A percentile compares a stretch with the other conserved stretches of the same genome.
phyloP scores from a whole-genome alignment of 2,888 invertebrate genomes.

The Gandaritis pyraliata region DNA sequence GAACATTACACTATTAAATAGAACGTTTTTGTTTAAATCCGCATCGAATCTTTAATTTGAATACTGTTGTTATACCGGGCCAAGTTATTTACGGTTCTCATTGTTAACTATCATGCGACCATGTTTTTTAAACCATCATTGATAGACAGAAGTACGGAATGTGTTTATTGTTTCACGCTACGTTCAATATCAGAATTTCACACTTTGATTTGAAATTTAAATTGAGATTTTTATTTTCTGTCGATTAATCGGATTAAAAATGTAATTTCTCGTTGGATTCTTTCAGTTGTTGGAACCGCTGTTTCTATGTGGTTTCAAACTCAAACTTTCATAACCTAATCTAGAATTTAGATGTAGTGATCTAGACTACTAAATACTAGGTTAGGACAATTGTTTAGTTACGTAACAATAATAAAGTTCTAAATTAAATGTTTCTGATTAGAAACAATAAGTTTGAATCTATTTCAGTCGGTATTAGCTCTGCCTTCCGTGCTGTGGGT shows the following conservation, averaged over 20 bases:
- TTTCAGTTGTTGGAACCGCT: background rate
- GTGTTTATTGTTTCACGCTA: slow-evolving; percentile 77
- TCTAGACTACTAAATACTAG: no score
- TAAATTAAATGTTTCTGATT: no score
- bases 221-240: slow-evolving; percentile 40
- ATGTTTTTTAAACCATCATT: slow-evolving; percentile 25
- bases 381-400: no score
- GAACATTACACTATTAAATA: slow-evolving; percentile 77
- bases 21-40: slow-evolving; percentile 83
- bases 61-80: slow-evolving; percentile 77
- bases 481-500: no score
- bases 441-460: no score
- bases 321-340: no score
- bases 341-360: no score
- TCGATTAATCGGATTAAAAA: slow-evolving; percentile 37
- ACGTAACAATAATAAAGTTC: no score
- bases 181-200: slow-evolving; percentile 67
- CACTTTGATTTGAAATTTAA: slow-evolving; percentile 57
- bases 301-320: background rate
- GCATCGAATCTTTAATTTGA: slow-evolving; percentile 80
- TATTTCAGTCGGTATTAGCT: no score
- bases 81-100: slow-evolving; percentile 76
- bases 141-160: slow-evolving; percentile 65
- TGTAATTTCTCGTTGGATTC: slow-evolving; percentile 12
- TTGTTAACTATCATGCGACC: slow-evolving; percentile 72